Conservation (phyloP, 2,113 vertebrate genomes). For the Carettochelys insculpta region DNA sequence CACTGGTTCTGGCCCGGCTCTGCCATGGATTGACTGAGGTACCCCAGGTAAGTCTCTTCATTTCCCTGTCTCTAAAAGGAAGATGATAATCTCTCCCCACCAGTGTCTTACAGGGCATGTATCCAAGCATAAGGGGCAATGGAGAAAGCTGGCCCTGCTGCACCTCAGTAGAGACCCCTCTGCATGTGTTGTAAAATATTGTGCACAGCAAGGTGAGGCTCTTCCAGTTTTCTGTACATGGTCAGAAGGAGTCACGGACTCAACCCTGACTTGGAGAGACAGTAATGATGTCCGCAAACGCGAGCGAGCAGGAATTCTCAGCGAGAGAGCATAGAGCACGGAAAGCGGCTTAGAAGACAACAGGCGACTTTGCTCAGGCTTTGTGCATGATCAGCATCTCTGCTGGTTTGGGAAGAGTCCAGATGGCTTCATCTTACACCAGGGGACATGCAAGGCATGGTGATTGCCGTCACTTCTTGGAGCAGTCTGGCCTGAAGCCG, state of each 20-base stretch:
- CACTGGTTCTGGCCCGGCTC: background rate
- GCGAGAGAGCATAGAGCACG: background rate
- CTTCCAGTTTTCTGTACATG: too few species aligned
- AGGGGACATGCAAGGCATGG: background rate
- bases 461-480: background rate
- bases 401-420: background rate
- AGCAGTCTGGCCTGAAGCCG: background rate
- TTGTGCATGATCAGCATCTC: background rate
- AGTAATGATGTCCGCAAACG: background rate
- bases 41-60: background rate
- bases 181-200: too few species aligned
- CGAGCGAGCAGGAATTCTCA: background rate
- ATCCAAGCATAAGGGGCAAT: too few species aligned
- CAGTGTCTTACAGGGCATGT: background rate
- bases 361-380: background rate
- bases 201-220: too few species aligned
- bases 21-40: background rate
- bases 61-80: background rate
- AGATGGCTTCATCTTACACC: background rate
- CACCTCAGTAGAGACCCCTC: too few species aligned
- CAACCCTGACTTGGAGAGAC: background rate
- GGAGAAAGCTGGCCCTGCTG: too few species aligned
- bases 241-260: too few species aligned
- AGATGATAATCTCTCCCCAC: background rate
- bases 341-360: background rate